Base-by-base conservation (phyloP, 2,797 vertebrate genomes). In the Pogoniulus pusillus region DNA sequence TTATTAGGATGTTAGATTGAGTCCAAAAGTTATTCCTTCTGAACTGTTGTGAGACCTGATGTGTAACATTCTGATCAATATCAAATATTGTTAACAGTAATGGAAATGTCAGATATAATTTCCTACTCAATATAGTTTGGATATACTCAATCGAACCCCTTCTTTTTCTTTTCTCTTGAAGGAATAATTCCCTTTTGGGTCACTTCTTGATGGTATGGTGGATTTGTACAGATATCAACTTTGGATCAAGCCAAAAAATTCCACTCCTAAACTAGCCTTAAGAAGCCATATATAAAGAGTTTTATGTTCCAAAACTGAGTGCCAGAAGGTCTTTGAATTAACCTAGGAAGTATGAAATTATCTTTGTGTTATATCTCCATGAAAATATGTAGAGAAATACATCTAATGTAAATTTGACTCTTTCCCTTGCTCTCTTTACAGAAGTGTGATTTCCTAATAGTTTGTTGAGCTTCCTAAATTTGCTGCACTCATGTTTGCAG, bases 11-110 rank as follows among this genome's bases (percentile, higher is more conserved):
- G 6, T 71, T 70, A 58, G 30, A 39, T 47, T 13, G 7, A 72
- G 47, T 84, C 77, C 41, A 29, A 20, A 89, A 71, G 18, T 11
- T 82, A 41, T 90, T 93, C 64, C 34, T 60, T 72, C 27, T 54
- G 16, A 55, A 71, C 80, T 91, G 49, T 87, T 89, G 62, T 47
- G 34, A 92, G 47, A 32, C 37, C 64, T 75, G 79, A 84, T 80
- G 51, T 63, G 54, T 78, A 95, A 78, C 16, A 58, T 16, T 35
- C 53, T 2, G 13, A 68, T 90, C 77, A 66, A 79, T 93, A 93
- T 65, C 47, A 95, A 86, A 90, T 79, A 94, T 74, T 53, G 51
- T 51, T 75, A 85, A 63, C 39, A 69, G 10, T 60, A 59, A 54
- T 91, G 41, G 76, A 87, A 90, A 64, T 29, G 35, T 76, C 58